Conservation (phyloP, 2,797 vertebrate genomes). For the Oreortyx pictus region DNA sequence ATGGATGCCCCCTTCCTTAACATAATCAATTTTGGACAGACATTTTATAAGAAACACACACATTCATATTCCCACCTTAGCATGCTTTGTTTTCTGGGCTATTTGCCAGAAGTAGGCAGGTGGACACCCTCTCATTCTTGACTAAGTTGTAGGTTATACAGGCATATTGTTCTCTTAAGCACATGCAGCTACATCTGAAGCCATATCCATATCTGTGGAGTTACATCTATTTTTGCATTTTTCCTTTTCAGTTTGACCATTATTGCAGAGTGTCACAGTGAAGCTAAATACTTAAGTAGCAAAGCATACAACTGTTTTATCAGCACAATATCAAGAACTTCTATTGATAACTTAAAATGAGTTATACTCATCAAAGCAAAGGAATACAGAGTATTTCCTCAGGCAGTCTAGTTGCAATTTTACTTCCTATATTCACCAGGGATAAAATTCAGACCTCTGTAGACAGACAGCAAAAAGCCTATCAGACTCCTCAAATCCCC, state of each 20-base stretch:
- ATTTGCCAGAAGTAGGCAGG: no score
- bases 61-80: neutral
- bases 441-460: slow-evolving; percentile 38
- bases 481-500: slow-evolving; percentile 31
- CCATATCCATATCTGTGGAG: accelerated
- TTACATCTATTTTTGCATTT: neutral
- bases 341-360: slow-evolving; percentile 43
- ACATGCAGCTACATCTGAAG: neutral
- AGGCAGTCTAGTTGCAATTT: slow-evolving; percentile 42
- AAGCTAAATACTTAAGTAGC: neutral
- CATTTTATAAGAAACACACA: no score
- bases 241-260: neutral
- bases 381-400: slow-evolving; percentile 5
- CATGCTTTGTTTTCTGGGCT: neutral
- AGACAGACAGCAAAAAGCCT: slow-evolving; percentile 48
- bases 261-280: neutral
- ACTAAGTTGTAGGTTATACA: neutral
- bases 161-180: neutral
- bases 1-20: no score
- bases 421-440: slow-evolving; percentile 5
- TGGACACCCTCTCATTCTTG: accelerated
- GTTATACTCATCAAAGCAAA: slow-evolving; percentile 21
- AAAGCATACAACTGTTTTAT: neutral
- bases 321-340: neutral
- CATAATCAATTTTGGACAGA: neutral